Evolutionary conservation across 1,140 invertebrate genomes (phyloP).

Genomic region (Formica exsecta): DNA sequence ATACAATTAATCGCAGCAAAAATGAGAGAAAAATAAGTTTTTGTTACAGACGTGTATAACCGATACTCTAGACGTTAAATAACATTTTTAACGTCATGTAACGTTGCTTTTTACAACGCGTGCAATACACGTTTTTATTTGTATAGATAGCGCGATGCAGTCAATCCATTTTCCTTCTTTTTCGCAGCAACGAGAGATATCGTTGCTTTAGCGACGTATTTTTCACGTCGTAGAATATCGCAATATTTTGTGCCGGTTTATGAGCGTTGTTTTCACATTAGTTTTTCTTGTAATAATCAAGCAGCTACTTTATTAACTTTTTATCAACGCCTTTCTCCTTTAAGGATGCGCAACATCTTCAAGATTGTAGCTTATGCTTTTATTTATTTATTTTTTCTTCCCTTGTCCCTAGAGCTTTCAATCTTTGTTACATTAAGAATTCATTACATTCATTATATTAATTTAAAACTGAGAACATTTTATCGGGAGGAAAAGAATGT

Average conservation of each 20-base stretch:
- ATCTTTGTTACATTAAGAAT: not conserved
- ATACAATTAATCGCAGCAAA: not conserved
- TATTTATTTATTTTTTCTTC: conserved; percentile 16
- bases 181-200: not conserved
- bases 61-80: not conserved
- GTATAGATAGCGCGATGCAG: not conserved
- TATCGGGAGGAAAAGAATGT: not conserved
- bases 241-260: not conserved
- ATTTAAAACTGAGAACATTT: not conserved
- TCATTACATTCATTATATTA: not conserved
- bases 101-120: not conserved
- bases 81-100: not conserved
- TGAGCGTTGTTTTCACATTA: conserved; percentile 30
- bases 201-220: not conserved
- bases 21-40: not conserved
- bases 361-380: conserved; percentile 17
- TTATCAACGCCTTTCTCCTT: not conserved
- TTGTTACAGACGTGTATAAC: not conserved
- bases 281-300: conserved; percentile 22
- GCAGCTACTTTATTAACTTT: conserved; percentile 39
- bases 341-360: conserved; percentile 17
- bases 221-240: not conserved
- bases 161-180: not conserved
- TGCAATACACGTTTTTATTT: not conserved
- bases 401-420: not conserved